phyloP scores from a whole-genome alignment of 2,888 invertebrate genomes.

The Tachina fera region DNA sequence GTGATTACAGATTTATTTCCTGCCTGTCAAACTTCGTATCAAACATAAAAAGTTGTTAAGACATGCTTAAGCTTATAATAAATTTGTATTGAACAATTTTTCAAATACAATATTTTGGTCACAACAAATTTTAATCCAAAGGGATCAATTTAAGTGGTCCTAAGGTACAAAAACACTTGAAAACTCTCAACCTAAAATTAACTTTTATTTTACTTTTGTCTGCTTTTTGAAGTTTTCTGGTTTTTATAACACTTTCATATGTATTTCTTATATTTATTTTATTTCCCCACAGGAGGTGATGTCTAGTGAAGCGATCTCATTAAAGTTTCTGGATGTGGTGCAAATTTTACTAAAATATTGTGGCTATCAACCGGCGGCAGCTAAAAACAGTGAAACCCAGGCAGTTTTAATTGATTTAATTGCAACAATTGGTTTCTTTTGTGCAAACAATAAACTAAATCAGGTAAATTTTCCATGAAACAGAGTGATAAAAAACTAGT shows the following conservation, averaged over 20 bases:
- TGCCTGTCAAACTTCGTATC: too few species aligned
- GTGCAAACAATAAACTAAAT: conserved; percentile 81
- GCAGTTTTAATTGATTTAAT: conserved; percentile 83
- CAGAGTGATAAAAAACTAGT: neutral
- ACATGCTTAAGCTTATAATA: too few species aligned
- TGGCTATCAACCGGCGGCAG: conserved; percentile 76
- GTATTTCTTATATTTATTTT: conserved; percentile 12
- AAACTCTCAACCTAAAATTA: conserved; percentile 6
- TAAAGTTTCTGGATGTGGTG: conserved; percentile 82
- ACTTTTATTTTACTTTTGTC: too few species aligned
- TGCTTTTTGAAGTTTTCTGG: neutral
- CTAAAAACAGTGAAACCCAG: conserved; percentile 80
- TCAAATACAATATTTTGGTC: neutral
- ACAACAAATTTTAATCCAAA: neutral
- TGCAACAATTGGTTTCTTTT: conserved; percentile 82
- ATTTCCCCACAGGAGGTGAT: conserved; percentile 79
- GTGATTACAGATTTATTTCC: too few species aligned
- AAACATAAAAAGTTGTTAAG: too few species aligned
- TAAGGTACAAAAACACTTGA: conserved; percentile 25
- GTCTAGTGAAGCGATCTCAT: conserved; percentile 79
- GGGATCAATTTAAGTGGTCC: conserved; percentile 25
- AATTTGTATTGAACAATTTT: too few species aligned
- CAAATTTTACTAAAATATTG: conserved; percentile 81
- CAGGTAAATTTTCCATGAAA: conserved; percentile 76
- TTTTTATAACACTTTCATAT: neutral